These are phyloP conservation scores for Chelonus formosanus DNA, from an alignment of 2,888 invertebrate species.

Conservation along the genomic window DNA sequence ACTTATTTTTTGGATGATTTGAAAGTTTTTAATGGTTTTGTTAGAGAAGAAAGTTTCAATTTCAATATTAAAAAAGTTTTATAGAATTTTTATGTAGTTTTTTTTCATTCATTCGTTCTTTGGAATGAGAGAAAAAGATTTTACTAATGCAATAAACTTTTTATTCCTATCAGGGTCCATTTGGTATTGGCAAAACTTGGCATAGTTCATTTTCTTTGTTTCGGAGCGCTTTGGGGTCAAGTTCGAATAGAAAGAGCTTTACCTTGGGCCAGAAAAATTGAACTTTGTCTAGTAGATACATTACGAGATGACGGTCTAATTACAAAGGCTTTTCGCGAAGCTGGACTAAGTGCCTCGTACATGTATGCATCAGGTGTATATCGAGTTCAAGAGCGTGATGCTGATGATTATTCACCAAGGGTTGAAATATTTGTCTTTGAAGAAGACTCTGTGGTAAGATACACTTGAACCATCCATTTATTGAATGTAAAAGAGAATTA, in stretches of 20 bases:
- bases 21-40: too few relatives aligned
- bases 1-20: too few relatives aligned
- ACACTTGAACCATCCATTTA: background rate
- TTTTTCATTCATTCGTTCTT: too few relatives aligned
- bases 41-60: too few relatives aligned
- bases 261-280: conserved; percentile 68
- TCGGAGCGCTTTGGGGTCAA: conserved; percentile 70
- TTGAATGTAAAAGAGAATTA: too few relatives aligned
- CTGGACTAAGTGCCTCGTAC: conserved; percentile 65
- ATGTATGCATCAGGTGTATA: conserved; percentile 67
- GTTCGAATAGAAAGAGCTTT: conserved; percentile 67
- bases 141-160: background rate
- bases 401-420: conserved; percentile 54
- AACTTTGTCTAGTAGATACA: conserved; percentile 67
- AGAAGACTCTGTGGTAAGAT: conserved; percentile 64
- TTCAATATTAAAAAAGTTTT: too few relatives aligned
- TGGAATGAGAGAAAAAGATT: too few relatives aligned
- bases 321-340: conserved; percentile 65
- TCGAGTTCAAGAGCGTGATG: conserved; percentile 59
- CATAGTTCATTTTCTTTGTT: conserved; percentile 69
- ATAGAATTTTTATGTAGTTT: too few relatives aligned
- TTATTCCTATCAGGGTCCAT: conserved; percentile 55
- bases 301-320: conserved; percentile 66
- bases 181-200: conserved; percentile 63
- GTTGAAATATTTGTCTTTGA: conserved; percentile 68